Base-by-base conservation (phyloP, 2,113 vertebrate species). In the Erpornis zantholeuca region DNA sequence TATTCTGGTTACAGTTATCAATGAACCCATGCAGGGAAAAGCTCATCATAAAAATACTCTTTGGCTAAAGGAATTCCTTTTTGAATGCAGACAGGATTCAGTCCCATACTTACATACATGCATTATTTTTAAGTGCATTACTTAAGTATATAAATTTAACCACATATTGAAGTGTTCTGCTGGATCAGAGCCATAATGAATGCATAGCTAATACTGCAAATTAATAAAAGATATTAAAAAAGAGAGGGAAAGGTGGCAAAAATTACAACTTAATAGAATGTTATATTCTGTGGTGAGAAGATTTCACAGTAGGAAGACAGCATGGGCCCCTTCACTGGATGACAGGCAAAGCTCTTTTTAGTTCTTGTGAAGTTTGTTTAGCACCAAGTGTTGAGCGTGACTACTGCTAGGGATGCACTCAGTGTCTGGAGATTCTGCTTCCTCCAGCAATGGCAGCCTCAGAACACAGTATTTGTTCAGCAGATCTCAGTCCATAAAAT, bases 311-410 rank as follows among this genome's bases (percentile, higher is more conserved):
- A 63, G 44, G 33, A 71, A 52, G 35, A n/a, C 16, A 72, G 38
- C 27, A 45, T 3, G 25, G 78, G 14, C 35, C 45, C 29, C 44
- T 50, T 45, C 52, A 49, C n/a, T 5, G 5, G 16, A 12, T 54
- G 38, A 71, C 4, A 84, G 27, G 36, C 16, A 59, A 82, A 88
- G 47, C 12, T 81, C 44, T 31, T 54, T 66, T 40, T 66, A 10
- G 12, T 27, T 75, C 47, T 45, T 82, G 12, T 38, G 57, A 68
- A 49, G 49, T 21, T 0, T 0, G 33, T 59, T 84, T 42, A 87
- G 66, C 78, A 90, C 22, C 60, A 29, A 8, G 27, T 11, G 1
- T 44, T 0, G 0, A 56, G n/a, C 50, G 29, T 7, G 33, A n/a
- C 23, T 15, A 7, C 40, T 83, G 68, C 45, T 4, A 40, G 31